These are phyloP conservation scores for Azemiops feae DNA, from an alignment of 2,113 vertebrate genomes.

Conservation along the genomic window DNA sequence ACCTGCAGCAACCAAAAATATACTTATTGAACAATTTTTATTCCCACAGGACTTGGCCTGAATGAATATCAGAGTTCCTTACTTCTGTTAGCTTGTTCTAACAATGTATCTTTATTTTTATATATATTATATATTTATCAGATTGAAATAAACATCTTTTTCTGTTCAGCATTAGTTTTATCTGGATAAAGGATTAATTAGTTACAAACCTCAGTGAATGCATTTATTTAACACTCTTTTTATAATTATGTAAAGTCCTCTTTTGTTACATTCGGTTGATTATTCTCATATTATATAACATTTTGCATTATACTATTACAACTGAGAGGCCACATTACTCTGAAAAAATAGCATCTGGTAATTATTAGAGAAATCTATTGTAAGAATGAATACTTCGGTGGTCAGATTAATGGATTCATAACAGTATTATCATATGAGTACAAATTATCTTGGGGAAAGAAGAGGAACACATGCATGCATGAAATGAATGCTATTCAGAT, in stretches of 20 bases:
- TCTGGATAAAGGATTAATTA: not conserved
- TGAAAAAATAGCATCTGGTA: not conserved
- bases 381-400: not conserved
- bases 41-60: not conserved
- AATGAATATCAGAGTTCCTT: not conserved
- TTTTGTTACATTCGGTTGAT: not conserved
- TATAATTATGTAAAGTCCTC: not conserved
- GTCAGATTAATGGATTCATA: not conserved
- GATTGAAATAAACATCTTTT: not conserved
- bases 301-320: not conserved
- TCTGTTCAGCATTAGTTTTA: not conserved
- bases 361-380: constrained; percentile 2
- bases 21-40: not conserved
- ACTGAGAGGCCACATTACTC: not conserved
- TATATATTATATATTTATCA: no score
- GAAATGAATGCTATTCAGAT: not conserved
- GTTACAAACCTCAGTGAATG: not conserved
- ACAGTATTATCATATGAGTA: not conserved
- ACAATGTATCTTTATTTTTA: not conserved
- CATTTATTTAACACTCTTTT: not conserved
- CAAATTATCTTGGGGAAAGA: not conserved
- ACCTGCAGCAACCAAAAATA: not conserved
- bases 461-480: not conserved
- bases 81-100: not conserved
- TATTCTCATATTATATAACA: not conserved